Evolutionary conservation across 37 sponge, comb jelly and placozoan species (phyloP).

Genomic region (Ephydatia muelleri): DNA sequence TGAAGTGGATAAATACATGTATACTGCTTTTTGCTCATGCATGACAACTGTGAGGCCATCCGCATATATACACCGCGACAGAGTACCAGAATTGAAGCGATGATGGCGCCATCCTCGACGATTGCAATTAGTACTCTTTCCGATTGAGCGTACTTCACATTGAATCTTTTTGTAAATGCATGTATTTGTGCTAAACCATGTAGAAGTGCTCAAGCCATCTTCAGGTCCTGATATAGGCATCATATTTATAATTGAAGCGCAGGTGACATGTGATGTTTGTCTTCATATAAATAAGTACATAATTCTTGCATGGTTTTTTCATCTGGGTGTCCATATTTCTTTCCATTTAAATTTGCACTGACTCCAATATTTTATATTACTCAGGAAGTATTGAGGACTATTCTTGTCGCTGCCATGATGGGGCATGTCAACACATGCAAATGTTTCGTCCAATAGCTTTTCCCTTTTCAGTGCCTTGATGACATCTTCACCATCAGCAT

Average conservation of each 20-base stretch:
- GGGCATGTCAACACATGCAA: slow-evolving; percentile 13
- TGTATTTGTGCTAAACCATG: too few relatives aligned
- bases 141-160: too few relatives aligned
- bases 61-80: too few relatives aligned
- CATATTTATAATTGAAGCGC: not conserved
- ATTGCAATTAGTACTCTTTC: too few relatives aligned
- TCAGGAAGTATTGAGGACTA: not conserved
- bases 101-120: too few relatives aligned
- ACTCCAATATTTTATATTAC: not conserved
- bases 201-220: too few relatives aligned
- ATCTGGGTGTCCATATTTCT: not conserved
- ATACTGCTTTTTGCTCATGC: too few relatives aligned
- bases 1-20: too few relatives aligned
- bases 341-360: slow-evolving; percentile 2
- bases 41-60: too few relatives aligned
- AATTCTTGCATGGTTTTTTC: not conserved
- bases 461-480: not conserved
- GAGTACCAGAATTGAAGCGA: too few relatives aligned
- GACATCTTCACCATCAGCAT: slow-evolving; percentile 8
- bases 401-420: slow-evolving; percentile 13
- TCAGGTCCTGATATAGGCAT: too few relatives aligned
- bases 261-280: not conserved
- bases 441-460: not conserved
- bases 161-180: too few relatives aligned
- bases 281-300: not conserved